These are phyloP conservation scores for Tor tambroides DNA, from an alignment of 2,113 vertebrate genomes.

Conservation along the genomic window DNA sequence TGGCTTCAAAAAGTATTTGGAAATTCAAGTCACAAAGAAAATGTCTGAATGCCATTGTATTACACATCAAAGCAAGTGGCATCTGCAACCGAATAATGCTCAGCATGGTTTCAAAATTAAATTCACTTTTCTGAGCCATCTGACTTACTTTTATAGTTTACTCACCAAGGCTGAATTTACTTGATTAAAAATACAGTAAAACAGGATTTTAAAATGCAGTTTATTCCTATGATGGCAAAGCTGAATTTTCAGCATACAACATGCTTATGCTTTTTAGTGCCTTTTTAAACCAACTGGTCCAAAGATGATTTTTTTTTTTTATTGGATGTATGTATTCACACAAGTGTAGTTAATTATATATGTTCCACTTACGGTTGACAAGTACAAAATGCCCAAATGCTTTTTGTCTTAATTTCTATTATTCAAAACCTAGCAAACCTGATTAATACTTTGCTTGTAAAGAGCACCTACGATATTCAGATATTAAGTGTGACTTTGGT, in stretches of 20 bases:
- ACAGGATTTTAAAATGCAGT: too few relatives aligned
- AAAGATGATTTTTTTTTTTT: neutral
- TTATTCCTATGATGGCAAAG: too few relatives aligned
- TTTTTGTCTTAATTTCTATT: neutral
- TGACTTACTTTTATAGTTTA: neutral
- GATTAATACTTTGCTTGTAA: neutral
- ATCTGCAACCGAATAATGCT: neutral
- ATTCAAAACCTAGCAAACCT: neutral
- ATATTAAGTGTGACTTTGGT: neutral
- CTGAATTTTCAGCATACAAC: too few relatives aligned
- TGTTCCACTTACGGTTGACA: neutral
- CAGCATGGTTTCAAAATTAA: neutral
- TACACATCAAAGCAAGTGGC: constrained; percentile 17
- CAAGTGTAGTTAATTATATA: neutral
- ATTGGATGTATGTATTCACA: neutral
- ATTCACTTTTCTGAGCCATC: neutral
- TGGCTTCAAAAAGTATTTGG: constrained; percentile 19
- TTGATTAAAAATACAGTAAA: too few relatives aligned
- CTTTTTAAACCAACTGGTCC: neutral
- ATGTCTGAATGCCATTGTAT: neutral
- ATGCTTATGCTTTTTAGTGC: too few relatives aligned
- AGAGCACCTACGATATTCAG: neutral
- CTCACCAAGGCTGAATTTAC: too few relatives aligned
- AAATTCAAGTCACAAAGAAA: neutral
- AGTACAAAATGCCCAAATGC: neutral